Evolutionary conservation across 2,797 vertebrate genomes (phyloP), one percentile per base, ranked within the genome.

Genomic region (Sebastiscus albofasciatus): DNA sequence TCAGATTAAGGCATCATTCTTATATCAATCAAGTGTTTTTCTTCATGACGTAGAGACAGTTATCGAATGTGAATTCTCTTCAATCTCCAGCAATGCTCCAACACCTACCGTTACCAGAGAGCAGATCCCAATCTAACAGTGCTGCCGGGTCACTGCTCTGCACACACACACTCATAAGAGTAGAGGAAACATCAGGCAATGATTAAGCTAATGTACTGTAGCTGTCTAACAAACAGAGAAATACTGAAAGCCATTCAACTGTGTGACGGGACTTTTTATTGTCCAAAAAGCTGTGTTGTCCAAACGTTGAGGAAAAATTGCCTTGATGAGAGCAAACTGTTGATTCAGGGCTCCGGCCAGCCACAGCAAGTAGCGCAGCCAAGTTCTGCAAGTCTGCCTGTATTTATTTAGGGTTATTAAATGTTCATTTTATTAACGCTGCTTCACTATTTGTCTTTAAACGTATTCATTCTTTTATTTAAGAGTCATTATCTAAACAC

Each of bases 321-420:
- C 80, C 82, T 77, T 81, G 83, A 87, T 89, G 91, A 88, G 89
- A 92, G 85, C 49, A 22, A 83, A 87, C 72, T 93, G 94, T 95
- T 95, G 92, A 87, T 90, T 88, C 89, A 77, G 93, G 93, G 84
- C 69, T 79, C 22, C 8, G 72, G 92, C 93, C 93, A 93, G 68
- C 67, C 67, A 12, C 77, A 77, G 27, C 11, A 72, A 67, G 79
- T 22, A 46, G 42, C 24, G 36, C 18, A 52, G 91, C 90, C 90
- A 90, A 90, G 77, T 77, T 66, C 56, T 79, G 26, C 72, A 59
- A 86, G 88, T 64, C 85, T 55, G 81, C 66, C 83, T 90, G 81
- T 76, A 88, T 92, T 93, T 91, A 88, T 90, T 86, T 84, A 54
- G 70, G 70, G 73, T 87, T 87, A 83, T 92, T 90, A 77, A 56